These are phyloP conservation scores for Nemotelus pantherinus DNA, from an alignment of 2,888 invertebrate genomes.

Conservation along the genomic window DNA sequence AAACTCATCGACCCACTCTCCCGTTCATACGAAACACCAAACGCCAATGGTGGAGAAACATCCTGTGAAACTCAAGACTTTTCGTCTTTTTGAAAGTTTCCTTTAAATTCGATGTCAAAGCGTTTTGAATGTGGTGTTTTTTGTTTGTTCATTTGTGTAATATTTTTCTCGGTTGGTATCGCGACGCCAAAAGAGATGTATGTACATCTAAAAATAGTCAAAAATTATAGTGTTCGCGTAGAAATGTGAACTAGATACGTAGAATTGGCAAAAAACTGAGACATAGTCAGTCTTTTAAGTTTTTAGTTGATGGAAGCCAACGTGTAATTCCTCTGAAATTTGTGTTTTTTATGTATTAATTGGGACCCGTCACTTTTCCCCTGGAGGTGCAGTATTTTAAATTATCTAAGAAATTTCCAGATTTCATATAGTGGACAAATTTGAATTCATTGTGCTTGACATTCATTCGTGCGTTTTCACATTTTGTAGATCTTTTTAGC, in stretches of 20 bases:
- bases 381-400: conserved; percentile 27
- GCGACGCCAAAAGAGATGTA: conserved; percentile 37
- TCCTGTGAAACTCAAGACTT: conserved; percentile 23
- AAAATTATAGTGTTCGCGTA: conserved; percentile 30
- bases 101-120: conserved; percentile 23
- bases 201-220: conserved; percentile 50
- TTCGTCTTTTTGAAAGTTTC: conserved; percentile 30
- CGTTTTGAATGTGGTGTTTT: conserved; percentile 24
- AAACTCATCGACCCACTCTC: not conserved
- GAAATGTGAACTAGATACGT: conserved; percentile 28
- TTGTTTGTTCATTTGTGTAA: conserved; percentile 33
- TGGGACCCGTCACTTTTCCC: conserved; percentile 25
- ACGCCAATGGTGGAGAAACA: not conserved
- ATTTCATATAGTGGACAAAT: conserved; percentile 18
- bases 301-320: conserved; percentile 43
- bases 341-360: conserved; percentile 43
- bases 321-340: conserved; percentile 44
- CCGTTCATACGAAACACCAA: not conserved
- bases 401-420: not conserved
- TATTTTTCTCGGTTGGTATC: conserved; percentile 33
- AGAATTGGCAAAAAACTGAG: conserved; percentile 24
- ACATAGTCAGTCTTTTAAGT: conserved; percentile 41
- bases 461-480: conserved; percentile 4
- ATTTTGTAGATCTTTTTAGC: conserved; percentile 31
- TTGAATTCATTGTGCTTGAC: conserved; percentile 1